Conservation (phyloP, 2,113 vertebrate species). For the Grantiella picta region DNA sequence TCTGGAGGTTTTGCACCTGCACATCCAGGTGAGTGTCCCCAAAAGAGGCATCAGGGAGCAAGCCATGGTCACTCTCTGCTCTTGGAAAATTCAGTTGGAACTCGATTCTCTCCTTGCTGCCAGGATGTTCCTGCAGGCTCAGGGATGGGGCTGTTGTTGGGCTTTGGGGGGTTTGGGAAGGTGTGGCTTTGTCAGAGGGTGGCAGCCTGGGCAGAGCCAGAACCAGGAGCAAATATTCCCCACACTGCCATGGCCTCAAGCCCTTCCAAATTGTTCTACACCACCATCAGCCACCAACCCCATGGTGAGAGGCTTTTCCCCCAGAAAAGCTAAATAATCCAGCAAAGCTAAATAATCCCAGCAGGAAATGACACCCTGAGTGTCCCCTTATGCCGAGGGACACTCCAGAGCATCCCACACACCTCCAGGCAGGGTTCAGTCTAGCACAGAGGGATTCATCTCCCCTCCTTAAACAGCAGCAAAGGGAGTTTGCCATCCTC, state of each 20-base stretch:
- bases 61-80: neutral
- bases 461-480: neutral
- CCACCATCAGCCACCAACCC: neutral
- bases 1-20: neutral
- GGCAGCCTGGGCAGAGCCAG: neutral
- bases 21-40: neutral
- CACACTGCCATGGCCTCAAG: rapidly evolving
- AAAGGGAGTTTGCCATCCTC: neutral
- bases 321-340: neutral
- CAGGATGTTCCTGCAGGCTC: neutral
- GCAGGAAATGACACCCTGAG: neutral
- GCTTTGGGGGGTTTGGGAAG: neutral
- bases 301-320: rapidly evolving
- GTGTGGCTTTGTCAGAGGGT: neutral
- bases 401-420: rapidly evolving
- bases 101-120: rapidly evolving
- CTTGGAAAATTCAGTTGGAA: rapidly evolving
- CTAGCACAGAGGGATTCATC: neutral
- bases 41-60: neutral
- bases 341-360: neutral
- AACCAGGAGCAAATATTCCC: neutral
- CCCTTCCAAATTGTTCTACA: neutral
- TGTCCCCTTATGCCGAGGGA: neutral
- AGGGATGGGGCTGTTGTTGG: neutral
- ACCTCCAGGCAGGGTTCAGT: neutral